Base-by-base conservation (phyloP, 2,888 invertebrate species). In the Acrobasis consociella region DNA sequence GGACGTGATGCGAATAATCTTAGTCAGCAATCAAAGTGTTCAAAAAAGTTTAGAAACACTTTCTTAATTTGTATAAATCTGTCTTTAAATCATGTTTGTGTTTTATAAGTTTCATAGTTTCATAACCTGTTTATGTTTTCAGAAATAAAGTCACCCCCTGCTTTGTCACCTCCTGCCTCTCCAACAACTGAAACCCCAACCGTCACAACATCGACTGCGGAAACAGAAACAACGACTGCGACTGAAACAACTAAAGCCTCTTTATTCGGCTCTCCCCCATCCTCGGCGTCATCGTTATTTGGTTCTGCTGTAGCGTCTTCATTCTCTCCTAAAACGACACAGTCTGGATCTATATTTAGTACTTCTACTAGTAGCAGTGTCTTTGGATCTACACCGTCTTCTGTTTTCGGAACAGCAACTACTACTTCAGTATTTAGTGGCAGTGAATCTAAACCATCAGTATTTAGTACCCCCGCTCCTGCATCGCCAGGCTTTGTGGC, bases 261-360 rank as follows among this genome's bases (percentile, higher is more conserved):
- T 49, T 49, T 69, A 51, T 66, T 70, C 59, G 51, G 66, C 56
- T 37, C 65, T 11, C 62, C 73, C 15, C 68, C 73, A 5, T 49
- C 70, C 16, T 67, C 73, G 7, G 68, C 76, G 10, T 71, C 86
- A 1, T 80, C 83, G 50, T 68, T 88, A 63, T 88, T 88, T 62
- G 81, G 82, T 50, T 71, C 78, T 9, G 66, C 69, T 10, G 67
- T 66, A 9, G 65, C 69, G 8, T 67, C 69, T 58, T 39, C 49
- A 8, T 49, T 46, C 17, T 9, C 53, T n/a, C 15, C 62, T 37
- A 67, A 69, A 58, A 67, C 69, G n/a, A 64, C 72, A 9, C 66
- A 67, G 55, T 60, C 73, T 42, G 69, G 69, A 9, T 74, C 76
- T 8, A 64, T 77, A 68, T 74, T 77, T 55, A 68, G 67, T 59